phyloP scores from a whole-genome alignment of 2,113 vertebrate species.

The Mirza zaza region DNA sequence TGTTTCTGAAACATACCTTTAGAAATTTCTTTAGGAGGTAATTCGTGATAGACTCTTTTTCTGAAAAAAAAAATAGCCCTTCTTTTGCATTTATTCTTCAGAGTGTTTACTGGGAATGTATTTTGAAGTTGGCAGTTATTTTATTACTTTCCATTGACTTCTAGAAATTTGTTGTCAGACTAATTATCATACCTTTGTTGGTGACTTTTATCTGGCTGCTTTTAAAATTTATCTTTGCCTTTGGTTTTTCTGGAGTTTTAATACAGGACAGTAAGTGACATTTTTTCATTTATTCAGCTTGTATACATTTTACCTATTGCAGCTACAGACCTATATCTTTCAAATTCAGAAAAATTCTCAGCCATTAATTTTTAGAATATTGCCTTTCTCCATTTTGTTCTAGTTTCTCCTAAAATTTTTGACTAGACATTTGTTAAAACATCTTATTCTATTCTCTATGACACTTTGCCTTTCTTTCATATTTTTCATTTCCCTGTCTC shows the following conservation, averaged over 20 bases:
- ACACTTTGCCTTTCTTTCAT: neutral
- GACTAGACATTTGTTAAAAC: neutral
- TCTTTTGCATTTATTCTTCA: neutral
- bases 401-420: neutral
- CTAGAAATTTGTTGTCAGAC: neutral
- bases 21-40: neutral
- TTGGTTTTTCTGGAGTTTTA: conserved; percentile 27
- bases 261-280: neutral
- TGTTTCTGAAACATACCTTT: neutral
- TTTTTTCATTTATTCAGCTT: neutral
- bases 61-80: neutral
- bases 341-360: neutral
- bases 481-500: neutral
- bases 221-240: neutral
- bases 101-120: neutral
- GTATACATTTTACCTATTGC: neutral
- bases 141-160: neutral
- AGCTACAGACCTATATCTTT: neutral
- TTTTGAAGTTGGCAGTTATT: neutral
- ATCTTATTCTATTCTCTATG: neutral
- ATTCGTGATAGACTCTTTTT: neutral
- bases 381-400: neutral
- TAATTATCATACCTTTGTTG: neutral
- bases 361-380: neutral
- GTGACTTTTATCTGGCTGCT: neutral